These are phyloP conservation scores for Magallana angulata DNA, from an alignment of 1,140 invertebrate species.

Conservation along the genomic window DNA sequence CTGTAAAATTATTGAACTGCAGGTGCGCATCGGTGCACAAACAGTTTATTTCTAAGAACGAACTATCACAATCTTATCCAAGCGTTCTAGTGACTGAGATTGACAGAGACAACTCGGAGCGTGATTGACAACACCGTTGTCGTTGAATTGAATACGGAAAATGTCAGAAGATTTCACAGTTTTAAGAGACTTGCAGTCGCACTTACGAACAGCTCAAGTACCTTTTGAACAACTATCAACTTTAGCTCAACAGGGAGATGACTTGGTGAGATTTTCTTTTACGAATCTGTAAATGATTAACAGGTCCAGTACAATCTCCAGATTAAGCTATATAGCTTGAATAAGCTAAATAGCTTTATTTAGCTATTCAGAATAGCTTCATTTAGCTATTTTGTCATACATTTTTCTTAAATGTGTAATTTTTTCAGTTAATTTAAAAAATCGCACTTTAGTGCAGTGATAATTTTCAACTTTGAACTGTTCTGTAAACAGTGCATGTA, in stretches of 20 bases:
- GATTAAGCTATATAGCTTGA: too few relatives aligned
- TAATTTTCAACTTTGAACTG: too few relatives aligned
- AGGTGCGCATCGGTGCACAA: too few relatives aligned
- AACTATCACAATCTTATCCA: neutral
- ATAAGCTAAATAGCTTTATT: too few relatives aligned
- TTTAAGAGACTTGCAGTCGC: constrained; percentile 67
- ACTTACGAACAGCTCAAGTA: constrained; percentile 66
- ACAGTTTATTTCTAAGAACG: neutral
- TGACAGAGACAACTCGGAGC: constrained; percentile 40
- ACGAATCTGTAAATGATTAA: constrained; percentile 2
- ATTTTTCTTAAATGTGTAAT: too few relatives aligned
- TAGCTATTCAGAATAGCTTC: too few relatives aligned
- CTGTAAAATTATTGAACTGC: too few relatives aligned
- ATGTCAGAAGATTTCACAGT: constrained; percentile 55
- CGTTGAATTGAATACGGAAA: neutral
- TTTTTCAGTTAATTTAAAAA: too few relatives aligned
- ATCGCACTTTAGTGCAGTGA: too few relatives aligned
- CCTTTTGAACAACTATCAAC: constrained; percentile 69
- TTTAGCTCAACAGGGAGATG: constrained; percentile 68
- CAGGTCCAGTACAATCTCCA: too few relatives aligned
- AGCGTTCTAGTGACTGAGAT: constrained; percentile 5
- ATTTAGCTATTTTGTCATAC: too few relatives aligned
- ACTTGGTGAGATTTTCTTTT: constrained; percentile 60
- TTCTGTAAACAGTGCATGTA: too few relatives aligned
- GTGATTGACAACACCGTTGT: constrained; percentile 45